Evolutionary conservation across 2,888 invertebrate species (phyloP).

Genomic region (Leucophenga maculata): DNA sequence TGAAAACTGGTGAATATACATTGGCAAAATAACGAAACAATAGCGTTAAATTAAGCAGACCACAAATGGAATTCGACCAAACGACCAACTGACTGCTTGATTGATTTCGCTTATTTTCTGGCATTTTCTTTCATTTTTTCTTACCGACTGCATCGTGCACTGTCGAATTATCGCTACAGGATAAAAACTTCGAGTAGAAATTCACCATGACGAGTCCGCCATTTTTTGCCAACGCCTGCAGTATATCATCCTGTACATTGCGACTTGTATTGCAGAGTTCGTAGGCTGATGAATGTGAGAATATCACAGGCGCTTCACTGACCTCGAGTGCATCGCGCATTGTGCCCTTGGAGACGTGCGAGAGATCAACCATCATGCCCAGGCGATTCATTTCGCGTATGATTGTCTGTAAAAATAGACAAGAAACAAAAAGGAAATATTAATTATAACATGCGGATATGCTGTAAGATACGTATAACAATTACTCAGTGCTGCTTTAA

Average conservation of each 20-base stretch:
- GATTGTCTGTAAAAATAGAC: constrained; percentile 77
- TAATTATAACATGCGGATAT: not conserved
- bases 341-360: constrained; percentile 85
- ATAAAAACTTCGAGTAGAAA: constrained; percentile 85
- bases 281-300: constrained; percentile 88
- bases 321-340: constrained; percentile 86
- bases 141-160: constrained; percentile 87
- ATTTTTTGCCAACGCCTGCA: constrained; percentile 82
- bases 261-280: constrained; percentile 85
- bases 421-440: not conserved
- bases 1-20: no score
- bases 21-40: constrained; percentile 50
- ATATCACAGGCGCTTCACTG: constrained; percentile 87
- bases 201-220: constrained; percentile 90
- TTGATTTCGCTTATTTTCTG: constrained; percentile 45
- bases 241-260: constrained; percentile 85
- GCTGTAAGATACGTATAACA: not conserved
- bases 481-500: not conserved
- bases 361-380: constrained; percentile 89
- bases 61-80: constrained; percentile 24
- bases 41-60: constrained; percentile 50
- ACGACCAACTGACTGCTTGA: no score
- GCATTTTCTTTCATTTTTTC: constrained; percentile 43
- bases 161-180: constrained; percentile 82
- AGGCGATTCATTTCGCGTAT: constrained; percentile 91